Evolutionary conservation across 2,888 invertebrate species (phyloP), one percentile per base, ranked within the genome.

Genomic region (Cantharis flavilabris): DNA sequence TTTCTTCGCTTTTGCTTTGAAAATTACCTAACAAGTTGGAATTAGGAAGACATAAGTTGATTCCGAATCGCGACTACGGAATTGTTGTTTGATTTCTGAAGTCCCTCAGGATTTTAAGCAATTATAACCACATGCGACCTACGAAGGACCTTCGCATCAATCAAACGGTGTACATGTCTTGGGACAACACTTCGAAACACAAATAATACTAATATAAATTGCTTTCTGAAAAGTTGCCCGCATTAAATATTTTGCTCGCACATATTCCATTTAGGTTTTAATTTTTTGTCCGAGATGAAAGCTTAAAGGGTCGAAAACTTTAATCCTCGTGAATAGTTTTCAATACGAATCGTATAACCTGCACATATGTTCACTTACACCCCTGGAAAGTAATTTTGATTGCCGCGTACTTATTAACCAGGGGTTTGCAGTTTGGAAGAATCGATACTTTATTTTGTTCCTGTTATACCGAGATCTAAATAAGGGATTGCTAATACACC

Each of bases 91-190:
- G 81, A 81, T 80, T 81, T 81, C 71, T 71, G 72, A 78, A 82
- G 70, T 82, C 87, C 84, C 85, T 71, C 23, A 86, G 83, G 86
- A 81, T 79, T 84, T 77, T 69, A 86, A 84, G 85, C 88, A 88
- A 88, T 88, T 88, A 88, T 88, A 86, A 88, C 86, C 88, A 88
- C 88, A 88, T 88, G 88, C 85, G 88, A 88, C 88, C 88, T 86
- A 82, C 80, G 80, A 76, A 84, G 82, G 83, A 83, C 82, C 83
- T 83, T 67, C 77, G 80, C 86, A 88, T 88, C 88, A 85, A 88
- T 88, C 88, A 88, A 84, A 79, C 82, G 81, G 85, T 30, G 49
- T 49, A 81, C 83, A 82, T 83, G 84, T 80, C 83, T 79, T 80
- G 84, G 84, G 85, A 82, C 65, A 23, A 18, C 26, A 67, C 49